These are phyloP conservation scores for Oscheius sp. DNA, from an alignment of 2,888 invertebrate genomes.

Conservation along the genomic window DNA sequence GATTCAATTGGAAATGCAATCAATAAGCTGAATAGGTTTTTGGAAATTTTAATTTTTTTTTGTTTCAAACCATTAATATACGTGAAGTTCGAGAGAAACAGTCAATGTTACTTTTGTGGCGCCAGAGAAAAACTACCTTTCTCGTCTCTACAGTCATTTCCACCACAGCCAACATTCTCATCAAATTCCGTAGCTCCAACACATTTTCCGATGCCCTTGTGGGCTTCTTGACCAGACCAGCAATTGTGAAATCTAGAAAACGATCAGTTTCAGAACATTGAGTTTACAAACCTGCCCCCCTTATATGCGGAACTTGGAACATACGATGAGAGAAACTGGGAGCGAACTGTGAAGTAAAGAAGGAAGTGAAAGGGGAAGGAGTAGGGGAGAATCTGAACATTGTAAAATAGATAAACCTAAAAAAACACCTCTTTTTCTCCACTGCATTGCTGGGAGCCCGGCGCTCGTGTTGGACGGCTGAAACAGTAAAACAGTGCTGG, in stretches of 20 bases:
- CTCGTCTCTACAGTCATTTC: not conserved
- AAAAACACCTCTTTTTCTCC: slow-evolving; percentile 3
- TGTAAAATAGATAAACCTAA: not conserved
- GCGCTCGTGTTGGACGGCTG: slow-evolving; percentile 28
- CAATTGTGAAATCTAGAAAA: slow-evolving; percentile 5
- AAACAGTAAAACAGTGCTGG: slow-evolving; percentile 1
- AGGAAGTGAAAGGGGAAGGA: not conserved
- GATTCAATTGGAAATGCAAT: too few species aligned
- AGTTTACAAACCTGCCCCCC: not conserved
- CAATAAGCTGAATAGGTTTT: too few species aligned
- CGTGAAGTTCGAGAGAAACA: too few species aligned
- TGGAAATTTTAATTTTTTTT: too few species aligned
- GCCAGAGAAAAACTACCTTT: not conserved
- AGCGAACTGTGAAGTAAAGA: not conserved
- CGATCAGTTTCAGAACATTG: not conserved
- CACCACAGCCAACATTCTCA: not conserved
- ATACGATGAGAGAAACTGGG: too few species aligned
- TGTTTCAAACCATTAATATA: too few species aligned
- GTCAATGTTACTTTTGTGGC: too few species aligned
- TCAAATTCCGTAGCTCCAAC: not conserved
- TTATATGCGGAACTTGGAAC: not conserved
- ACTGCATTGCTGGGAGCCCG: not conserved
- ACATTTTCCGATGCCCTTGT: not conserved
- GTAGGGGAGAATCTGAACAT: not conserved
- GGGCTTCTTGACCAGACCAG: not conserved